Base-by-base conservation (phyloP, 2,888 invertebrate species). In the Saturnia japonica region DNA sequence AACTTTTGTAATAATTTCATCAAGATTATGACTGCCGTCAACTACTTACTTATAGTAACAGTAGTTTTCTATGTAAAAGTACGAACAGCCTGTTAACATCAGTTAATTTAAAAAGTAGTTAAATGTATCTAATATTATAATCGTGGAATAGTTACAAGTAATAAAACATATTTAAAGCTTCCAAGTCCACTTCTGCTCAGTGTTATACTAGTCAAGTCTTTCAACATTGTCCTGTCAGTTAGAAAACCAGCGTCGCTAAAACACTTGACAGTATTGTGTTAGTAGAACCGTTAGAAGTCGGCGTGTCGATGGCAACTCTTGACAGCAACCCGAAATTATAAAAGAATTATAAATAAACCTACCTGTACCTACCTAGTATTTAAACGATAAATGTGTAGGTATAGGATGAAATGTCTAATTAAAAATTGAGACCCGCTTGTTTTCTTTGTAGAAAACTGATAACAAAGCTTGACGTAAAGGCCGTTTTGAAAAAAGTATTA, bases 401-500 rank as follows among this genome's bases (percentile, higher is more conserved):
- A 60, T 28, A 25, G 12, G 25, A 14, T 25, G 2, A 7, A 54
- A 54, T 6, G 8, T 9, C 14, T 14, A 25, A 60, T 14, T 68
- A 34, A 68, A 47, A 47, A 7, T 19, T 28, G 14, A 51, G 11
- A 11, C 25, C 7, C 47, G 22, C 47, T 81, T 78, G 76, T 81
- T 76, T 80, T 78, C 77, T 72, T 75, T 74, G 71, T 76, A 74
- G 79, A 80, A 79, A 83, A 84, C 84, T 79, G 80, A 79, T 81
- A 81, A 86, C 84, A 86, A 87, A 87, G 86, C 83, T 77, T 85
- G 83, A 85, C 82, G 83, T 87, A 79, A 83, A 87, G 83, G 82
- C 82, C 81, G 85, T 89, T 88, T 90, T 89, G 88, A 87, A 88
- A 89, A 89, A 90, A 88, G 88, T 89, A 88, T 88, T 89, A 89